A percentile compares a stretch with the other conserved stretches of the same genome.
Conservation (phyloP, 2,888 invertebrate species). For the Plutella xylostella region DNA sequence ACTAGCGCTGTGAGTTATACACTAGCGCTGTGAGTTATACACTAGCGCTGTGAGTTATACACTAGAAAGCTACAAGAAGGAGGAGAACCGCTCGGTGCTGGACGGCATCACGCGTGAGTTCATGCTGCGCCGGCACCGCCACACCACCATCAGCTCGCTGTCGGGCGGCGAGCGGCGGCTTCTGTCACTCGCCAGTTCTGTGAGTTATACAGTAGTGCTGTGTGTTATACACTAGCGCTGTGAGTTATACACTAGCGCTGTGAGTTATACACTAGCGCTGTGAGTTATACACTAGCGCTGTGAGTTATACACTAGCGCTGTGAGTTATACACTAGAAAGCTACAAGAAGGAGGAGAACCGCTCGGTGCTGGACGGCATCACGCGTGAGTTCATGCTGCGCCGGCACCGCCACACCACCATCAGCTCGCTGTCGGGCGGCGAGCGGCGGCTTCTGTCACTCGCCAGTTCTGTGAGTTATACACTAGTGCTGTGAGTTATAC, state of each 20-base stretch:
- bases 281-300: too few species aligned
- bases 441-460: constrained; percentile 83
- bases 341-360: constrained; percentile 26
- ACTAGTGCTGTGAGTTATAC: too few species aligned
- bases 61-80: constrained; percentile 36
- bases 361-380: constrained; percentile 40
- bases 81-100: constrained; percentile 29
- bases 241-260: too few species aligned
- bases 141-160: constrained; percentile 76
- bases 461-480: constrained; percentile 85
- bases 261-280: too few species aligned
- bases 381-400: constrained; percentile 75
- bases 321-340: constrained; percentile 45
- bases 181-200: constrained; percentile 87
- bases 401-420: constrained; percentile 75
- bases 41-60: too few species aligned
- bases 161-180: constrained; percentile 91
- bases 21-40: too few species aligned
- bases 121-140: constrained; percentile 73
- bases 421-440: constrained; percentile 86
- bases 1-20: too few species aligned
- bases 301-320: too few species aligned
- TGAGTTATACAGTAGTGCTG: too few species aligned
- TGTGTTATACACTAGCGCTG: too few species aligned
- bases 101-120: constrained; percentile 67